Conservation (phyloP, 2,888 invertebrate species). For the Stenodema calcarata region DNA sequence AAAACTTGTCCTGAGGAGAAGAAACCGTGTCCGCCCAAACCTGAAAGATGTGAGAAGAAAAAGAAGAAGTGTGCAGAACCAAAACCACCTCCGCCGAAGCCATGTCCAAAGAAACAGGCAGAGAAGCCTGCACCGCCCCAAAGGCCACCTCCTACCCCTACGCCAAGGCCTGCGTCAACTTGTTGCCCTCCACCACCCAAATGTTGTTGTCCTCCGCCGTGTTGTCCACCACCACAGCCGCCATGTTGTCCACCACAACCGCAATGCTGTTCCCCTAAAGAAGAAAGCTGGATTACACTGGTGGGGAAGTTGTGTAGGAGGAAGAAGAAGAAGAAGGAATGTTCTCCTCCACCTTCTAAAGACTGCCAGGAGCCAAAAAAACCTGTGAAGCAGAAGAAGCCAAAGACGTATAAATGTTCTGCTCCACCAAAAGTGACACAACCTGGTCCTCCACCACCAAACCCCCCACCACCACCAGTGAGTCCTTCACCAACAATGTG, state of each 20-base stretch:
- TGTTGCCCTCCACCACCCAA: conserved; percentile 40
- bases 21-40: neutral
- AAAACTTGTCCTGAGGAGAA: neutral
- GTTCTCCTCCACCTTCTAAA: neutral
- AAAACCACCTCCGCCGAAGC: neutral
- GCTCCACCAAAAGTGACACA: neutral
- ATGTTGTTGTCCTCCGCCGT: conserved; percentile 36
- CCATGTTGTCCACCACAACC: conserved; percentile 10
- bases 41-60: neutral
- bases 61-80: neutral
- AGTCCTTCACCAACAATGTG: neutral
- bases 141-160: neutral
- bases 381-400: neutral
- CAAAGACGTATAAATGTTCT: neutral
- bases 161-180: neutral
- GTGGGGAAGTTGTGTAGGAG: neutral
- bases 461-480: neutral
- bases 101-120: neutral
- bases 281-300: neutral
- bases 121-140: neutral
- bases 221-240: conserved; percentile 18
- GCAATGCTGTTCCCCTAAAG: neutral
- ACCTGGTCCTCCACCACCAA: neutral
- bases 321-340: neutral
- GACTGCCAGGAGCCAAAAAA: neutral